phyloP scores from a whole-genome alignment of 1,140 invertebrate species.

The Whitmania pigra region DNA sequence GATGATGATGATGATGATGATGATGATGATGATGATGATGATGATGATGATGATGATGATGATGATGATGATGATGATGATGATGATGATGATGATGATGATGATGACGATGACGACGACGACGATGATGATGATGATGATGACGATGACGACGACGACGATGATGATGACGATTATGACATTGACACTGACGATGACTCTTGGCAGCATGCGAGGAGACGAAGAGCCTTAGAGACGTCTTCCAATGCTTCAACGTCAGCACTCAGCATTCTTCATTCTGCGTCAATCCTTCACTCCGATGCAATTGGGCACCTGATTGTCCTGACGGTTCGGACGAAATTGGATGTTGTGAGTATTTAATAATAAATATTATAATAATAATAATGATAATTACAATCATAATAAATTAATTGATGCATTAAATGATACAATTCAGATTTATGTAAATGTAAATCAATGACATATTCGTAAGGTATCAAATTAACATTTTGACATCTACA shows the following conservation, averaged over 20 bases:
- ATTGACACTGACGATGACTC: too few relatives aligned
- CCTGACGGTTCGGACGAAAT: conserved; percentile 13
- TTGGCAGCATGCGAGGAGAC: not conserved
- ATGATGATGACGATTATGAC: not conserved
- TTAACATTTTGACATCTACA: too few relatives aligned
- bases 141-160: not conserved
- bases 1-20: conserved; percentile 3
- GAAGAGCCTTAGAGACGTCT: not conserved
- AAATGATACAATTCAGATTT: too few relatives aligned
- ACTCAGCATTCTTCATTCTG: not conserved
- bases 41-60: not conserved
- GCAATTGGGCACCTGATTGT: not conserved
- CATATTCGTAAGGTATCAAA: too few relatives aligned
- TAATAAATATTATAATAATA: not conserved
- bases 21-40: conserved; percentile 8
- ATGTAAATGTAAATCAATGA: too few relatives aligned
- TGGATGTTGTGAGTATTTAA: conserved; percentile 5
- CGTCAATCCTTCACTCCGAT: not conserved
- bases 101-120: not conserved
- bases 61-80: conserved; percentile 4
- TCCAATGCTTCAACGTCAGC: not conserved
- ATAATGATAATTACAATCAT: not conserved
- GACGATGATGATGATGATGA: conserved; percentile 1
- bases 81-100: not conserved
- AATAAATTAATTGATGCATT: too few relatives aligned